phyloP scores from a whole-genome alignment of 1,140 invertebrate species.

The Drosophila mauritiana region DNA sequence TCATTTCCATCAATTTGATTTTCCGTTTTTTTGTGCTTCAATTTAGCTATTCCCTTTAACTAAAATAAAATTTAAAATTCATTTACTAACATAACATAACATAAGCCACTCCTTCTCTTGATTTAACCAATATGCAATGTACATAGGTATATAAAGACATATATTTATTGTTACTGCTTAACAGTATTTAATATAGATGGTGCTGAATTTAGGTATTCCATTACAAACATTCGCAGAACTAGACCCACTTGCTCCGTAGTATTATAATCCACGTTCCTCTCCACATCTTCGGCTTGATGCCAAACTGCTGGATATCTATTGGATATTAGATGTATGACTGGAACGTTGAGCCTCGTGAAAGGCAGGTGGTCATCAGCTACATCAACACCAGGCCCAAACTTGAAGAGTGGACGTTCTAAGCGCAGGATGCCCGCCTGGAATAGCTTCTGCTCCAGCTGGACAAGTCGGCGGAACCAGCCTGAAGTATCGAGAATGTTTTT shows the following conservation, averaged over 20 bases:
- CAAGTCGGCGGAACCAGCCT: constrained; percentile 88
- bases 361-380: constrained; percentile 98
- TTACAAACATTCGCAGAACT: constrained; percentile 25
- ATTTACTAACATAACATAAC: no score
- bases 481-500: constrained; percentile 91
- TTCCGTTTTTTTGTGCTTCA: neutral
- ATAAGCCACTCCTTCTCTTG: no score
- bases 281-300: neutral
- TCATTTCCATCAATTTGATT: neutral
- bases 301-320: constrained; percentile 35
- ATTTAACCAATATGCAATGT: no score
- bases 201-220: constrained; percentile 16
- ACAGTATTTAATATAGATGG: neutral
- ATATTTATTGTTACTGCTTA: neutral
- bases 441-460: constrained; percentile 87
- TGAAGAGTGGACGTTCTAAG: constrained; percentile 84
- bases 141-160: no score
- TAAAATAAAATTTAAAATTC: no score
- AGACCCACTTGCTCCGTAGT: constrained; percentile 20
- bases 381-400: constrained; percentile 84
- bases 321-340: constrained; percentile 41
- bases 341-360: constrained; percentile 90
- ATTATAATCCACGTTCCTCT: constrained; percentile 3
- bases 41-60: neutral
- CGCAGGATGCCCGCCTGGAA: constrained; percentile 85